Base-by-base conservation (phyloP, 2,113 vertebrate genomes). In the Myotis yumanensis region DNA sequence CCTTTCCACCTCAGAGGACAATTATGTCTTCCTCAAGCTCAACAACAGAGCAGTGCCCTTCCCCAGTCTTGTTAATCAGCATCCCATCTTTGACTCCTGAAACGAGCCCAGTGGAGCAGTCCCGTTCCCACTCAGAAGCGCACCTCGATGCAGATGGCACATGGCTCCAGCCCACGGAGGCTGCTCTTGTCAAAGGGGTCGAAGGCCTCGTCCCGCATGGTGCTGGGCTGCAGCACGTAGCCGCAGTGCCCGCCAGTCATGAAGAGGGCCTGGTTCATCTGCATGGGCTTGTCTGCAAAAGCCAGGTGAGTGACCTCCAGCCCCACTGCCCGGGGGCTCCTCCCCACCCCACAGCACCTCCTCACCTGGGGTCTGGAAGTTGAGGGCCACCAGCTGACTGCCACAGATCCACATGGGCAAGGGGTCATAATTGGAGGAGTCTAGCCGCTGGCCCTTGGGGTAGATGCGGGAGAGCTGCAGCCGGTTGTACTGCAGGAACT, bases 211-310 rank as follows among this genome's bases (percentile, higher is more conserved):
- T 99, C 99, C 68, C 99, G 98, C 99, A 99, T 99, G 97, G 99
- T 98, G 93, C 98, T 22, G 0, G 99, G 99, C 97, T 99, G 99
- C 92, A 99, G 98, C 94, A 99, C 99, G 0, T 99, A 99, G 57
- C 99, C 99, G 4, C 99, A 99, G 93, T 98, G 98, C 16, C 99
- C 99, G 0, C 99, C 99, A 37, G 99, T 98, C 99, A 99, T 98
- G 98, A 99, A 99, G 88, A 99, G 98, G 43, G 99, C 99, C 98
- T 99, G 99, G 97, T 99, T 99, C 99, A 99, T 99, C 98, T 99
- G 99, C 99, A 99, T 99, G 91, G 99, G 99, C 96, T 99, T 99
- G 96, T 99, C 99, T 99, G 97, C 22, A 97, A 97, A 30, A 86
- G 59, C 79, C 22, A 71, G 83, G 25, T 52, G 28, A 84, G 4